Conservation (phyloP, 2,113 vertebrate genomes). For the Callospermophilus lateralis region DNA sequence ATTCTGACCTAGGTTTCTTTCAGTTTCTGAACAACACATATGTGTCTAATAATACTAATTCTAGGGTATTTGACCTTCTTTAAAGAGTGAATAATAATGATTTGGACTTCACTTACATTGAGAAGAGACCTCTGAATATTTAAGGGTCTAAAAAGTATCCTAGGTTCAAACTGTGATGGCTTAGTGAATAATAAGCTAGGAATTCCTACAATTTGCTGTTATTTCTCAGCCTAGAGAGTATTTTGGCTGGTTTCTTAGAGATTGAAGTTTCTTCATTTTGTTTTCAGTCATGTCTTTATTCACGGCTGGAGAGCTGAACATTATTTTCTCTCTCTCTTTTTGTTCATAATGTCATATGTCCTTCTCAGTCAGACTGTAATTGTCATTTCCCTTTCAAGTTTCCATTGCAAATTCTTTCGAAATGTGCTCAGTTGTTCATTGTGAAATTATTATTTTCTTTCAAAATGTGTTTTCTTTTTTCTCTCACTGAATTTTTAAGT, state of each 20-base stretch:
- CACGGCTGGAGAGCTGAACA: conserved; percentile 5
- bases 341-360: conserved; percentile 22
- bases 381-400: conserved; percentile 7
- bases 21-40: background rate
- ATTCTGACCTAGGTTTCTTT: background rate
- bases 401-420: background rate
- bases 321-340: background rate
- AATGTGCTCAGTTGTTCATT: conserved; percentile 51
- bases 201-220: background rate
- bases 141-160: background rate
- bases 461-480: conserved; percentile 12
- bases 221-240: background rate
- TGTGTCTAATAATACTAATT: background rate
- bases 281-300: conserved; percentile 20
- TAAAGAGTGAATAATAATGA: background rate
- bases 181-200: background rate
- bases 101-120: background rate
- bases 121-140: background rate
- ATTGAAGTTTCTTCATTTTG: conserved; percentile 18
- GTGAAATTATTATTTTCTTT: conserved; percentile 36
- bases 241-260: background rate
- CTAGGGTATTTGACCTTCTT: background rate
- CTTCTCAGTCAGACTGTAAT: background rate
- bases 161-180: background rate
- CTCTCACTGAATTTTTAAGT: conserved; percentile 44